phyloP scores from a whole-genome alignment of 2,888 invertebrate species.

The Cordylochernes scorpioides region DNA sequence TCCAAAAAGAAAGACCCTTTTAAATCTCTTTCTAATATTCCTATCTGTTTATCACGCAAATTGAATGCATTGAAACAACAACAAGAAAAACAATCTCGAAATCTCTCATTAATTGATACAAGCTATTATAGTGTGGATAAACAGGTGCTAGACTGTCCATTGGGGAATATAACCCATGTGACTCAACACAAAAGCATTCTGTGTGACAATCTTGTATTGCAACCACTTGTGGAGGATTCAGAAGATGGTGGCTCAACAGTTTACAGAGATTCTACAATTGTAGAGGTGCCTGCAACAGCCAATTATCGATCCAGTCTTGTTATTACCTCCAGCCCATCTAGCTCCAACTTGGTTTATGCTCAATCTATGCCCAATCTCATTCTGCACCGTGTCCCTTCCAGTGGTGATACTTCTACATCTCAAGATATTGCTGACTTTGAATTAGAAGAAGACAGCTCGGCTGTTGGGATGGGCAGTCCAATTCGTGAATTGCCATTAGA shows the following conservation, averaged over 20 bases:
- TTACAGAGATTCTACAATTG: constrained; percentile 10
- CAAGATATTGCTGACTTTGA: constrained; percentile 15
- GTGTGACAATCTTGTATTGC: constrained; percentile 1
- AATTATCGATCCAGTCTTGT: constrained; percentile 10
- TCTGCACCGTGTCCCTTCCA: constrained; percentile 9
- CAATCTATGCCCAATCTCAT: constrained; percentile 14
- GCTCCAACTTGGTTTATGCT: constrained; percentile 8
- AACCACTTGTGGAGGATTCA: constrained; percentile 6
- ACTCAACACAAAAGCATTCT: constrained; percentile 1
- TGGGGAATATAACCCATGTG: constrained; percentile 1
- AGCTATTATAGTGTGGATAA: constrained; percentile 5
- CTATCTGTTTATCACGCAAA: constrained; percentile 9
- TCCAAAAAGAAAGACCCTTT: constrained; percentile 9
- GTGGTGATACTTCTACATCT: constrained; percentile 14
- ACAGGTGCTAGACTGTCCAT: constrained; percentile 2
- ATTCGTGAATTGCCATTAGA: constrained; percentile 7
- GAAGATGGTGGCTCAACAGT: constrained; percentile 7
- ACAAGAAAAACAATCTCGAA: constrained; percentile 6
- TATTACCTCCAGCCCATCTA: constrained; percentile 10
- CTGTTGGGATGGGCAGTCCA: constrained; percentile 8
- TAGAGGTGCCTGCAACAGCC: constrained; percentile 10
- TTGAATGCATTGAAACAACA: constrained; percentile 6
- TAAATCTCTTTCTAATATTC: constrained; percentile 13
- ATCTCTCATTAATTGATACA: constrained; percentile 11
- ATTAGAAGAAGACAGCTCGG: constrained; percentile 12